phyloP scores from a whole-genome alignment of 1,140 invertebrate species.

The Dendrolimus kikuchii region DNA sequence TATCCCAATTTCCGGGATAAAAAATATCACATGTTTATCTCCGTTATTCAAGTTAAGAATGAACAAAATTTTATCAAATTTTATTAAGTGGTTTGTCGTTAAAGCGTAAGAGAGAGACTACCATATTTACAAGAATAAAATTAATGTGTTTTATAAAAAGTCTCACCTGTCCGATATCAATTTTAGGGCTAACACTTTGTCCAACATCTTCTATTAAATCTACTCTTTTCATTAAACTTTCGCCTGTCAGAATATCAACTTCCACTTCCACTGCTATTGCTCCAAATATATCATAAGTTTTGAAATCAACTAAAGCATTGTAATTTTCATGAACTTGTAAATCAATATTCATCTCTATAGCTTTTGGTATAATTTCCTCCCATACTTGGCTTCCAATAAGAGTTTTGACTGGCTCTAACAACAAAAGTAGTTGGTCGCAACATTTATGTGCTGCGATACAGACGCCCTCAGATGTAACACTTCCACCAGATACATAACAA shows the following conservation, averaged over 20 bases:
- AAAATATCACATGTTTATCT: too few species aligned
- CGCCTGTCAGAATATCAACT: slow-evolving; percentile 80
- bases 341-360: slow-evolving; percentile 72
- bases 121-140: too few species aligned
- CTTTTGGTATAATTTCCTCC: slow-evolving; percentile 73
- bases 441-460: slow-evolving; percentile 16
- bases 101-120: too few species aligned
- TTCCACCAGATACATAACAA: slow-evolving; percentile 74
- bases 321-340: slow-evolving; percentile 41
- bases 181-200: slow-evolving; percentile 79
- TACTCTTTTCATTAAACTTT: slow-evolving; percentile 75
- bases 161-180: slow-evolving; percentile 85
- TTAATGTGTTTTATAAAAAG: too few species aligned
- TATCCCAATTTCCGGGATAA: too few species aligned
- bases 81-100: too few species aligned
- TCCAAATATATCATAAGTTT: slow-evolving; percentile 74
- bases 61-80: too few species aligned
- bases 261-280: slow-evolving; percentile 77
- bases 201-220: slow-evolving; percentile 84
- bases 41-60: too few species aligned
- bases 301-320: slow-evolving; percentile 26
- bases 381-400: slow-evolving; percentile 73
- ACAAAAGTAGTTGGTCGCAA: slow-evolving; percentile 57
- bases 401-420: slow-evolving; percentile 74
- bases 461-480: slow-evolving; percentile 34